Base-by-base conservation (phyloP, 1,140 invertebrate species). In the Cheumatopsyche charites region DNA sequence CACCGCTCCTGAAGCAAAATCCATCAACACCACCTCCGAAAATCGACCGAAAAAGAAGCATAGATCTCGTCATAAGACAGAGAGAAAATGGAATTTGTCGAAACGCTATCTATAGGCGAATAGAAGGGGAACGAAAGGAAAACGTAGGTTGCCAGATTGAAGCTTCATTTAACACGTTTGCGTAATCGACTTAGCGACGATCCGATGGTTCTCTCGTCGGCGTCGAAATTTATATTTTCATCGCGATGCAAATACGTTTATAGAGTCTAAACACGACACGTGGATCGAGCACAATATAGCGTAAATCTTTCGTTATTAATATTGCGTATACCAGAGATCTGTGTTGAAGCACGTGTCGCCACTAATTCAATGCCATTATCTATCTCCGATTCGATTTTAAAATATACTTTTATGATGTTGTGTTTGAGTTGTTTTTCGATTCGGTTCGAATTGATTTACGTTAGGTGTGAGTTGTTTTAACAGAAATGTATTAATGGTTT, bases 161-260 rank as follows among this genome's bases (percentile, higher is more conserved):
- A n/a, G 47, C 47, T 52, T 52, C 47, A 52, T 52, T 52, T 52
- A 52, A 52, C 47, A 52, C 47, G 47, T 52, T 52, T 52, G 47
- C 47, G 47, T 15, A 52, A 52, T 52, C 47, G 47, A 17, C 19
- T 52, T 17, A 52, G 47, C n/a, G 19, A 52, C 47, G 47, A 9
- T 17, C 43, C 43, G 11, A 45, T 45, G 13, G 13, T 45, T 12
- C 15, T 52, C 15, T 52, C 47, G 9, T 19, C 15, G 29, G 29
- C 29, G 29, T 4, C 15, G 19, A 52, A 52, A 52, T 52, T 36
- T 36, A 52, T 52, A 52, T 52, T 52, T 52, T 52, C 19, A 52
- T 52, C 19, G 19, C 47, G 15, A 52, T 52, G 15, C 47, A 52
- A 52, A 52, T 47, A 19, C 7, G 15, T 17, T 15, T 17, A 52